These are phyloP conservation scores for Oscheius sp. DNA, from an alignment of 2,888 invertebrate species.

Conservation along the genomic window DNA sequence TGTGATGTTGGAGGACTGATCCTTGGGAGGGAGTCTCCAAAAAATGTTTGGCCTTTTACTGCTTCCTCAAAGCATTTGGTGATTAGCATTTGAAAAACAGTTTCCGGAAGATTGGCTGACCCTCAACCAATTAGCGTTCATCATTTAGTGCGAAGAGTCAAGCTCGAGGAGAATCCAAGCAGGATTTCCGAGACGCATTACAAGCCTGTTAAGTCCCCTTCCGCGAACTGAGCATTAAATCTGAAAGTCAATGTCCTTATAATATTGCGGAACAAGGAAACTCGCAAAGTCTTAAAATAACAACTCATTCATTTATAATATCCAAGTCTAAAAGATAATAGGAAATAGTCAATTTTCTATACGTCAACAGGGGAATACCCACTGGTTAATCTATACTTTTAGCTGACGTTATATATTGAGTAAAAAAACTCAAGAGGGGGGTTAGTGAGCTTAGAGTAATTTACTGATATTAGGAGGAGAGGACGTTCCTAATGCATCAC, in stretches of 20 bases:
- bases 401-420: too few relatives aligned
- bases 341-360: too few relatives aligned
- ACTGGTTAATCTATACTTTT: too few relatives aligned
- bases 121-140: slow-evolving; percentile 7
- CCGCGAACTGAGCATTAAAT: slow-evolving; percentile 21
- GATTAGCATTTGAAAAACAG: slow-evolving; percentile 6
- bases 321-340: too few relatives aligned
- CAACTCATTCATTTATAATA: not conserved
- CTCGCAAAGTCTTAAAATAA: too few relatives aligned
- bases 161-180: not conserved
- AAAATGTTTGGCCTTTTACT: too few relatives aligned
- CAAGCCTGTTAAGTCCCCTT: slow-evolving; percentile 23
- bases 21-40: not conserved
- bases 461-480: not conserved
- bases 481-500: slow-evolving; percentile 1
- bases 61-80: not conserved
- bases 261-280: slow-evolving; percentile 7
- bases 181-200: slow-evolving; percentile 26
- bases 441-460: too few relatives aligned
- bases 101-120: not conserved
- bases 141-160: slow-evolving; percentile 18
- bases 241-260: slow-evolving; percentile 32
- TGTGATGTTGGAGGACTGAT: slow-evolving; percentile 6
- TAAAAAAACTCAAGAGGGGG: slow-evolving; percentile 5
- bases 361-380: not conserved